phyloP scores from a whole-genome alignment of 2,888 invertebrate genomes.

The Drosophila neonasuta region DNA sequence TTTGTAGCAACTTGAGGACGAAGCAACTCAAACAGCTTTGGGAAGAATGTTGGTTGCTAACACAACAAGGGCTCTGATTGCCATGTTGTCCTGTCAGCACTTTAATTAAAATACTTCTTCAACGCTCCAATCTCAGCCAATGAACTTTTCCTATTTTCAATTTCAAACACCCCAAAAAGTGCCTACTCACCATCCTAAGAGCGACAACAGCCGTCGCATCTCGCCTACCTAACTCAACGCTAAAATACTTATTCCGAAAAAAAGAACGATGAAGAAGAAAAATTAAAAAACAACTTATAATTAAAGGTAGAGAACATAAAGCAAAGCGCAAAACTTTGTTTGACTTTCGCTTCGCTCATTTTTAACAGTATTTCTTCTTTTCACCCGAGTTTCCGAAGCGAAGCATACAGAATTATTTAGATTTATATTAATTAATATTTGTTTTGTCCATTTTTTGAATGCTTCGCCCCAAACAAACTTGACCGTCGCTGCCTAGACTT shows the following conservation, averaged over 20 bases:
- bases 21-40: background rate
- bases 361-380: conserved; percentile 28
- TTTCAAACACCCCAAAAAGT: conserved; percentile 40
- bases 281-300: conserved; percentile 63
- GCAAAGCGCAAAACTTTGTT: conserved; percentile 49
- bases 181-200: conserved; percentile 38
- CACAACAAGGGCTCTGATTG: conserved; percentile 35
- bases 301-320: conserved; percentile 60
- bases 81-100: conserved; percentile 36
- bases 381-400: conserved; percentile 7
- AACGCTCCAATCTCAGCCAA: conserved; percentile 31
- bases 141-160: conserved; percentile 68
- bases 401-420: conserved; percentile 44
- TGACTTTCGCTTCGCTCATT: conserved; percentile 48
- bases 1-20: background rate
- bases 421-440: conserved; percentile 74
- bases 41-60: conserved; percentile 23
- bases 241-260: conserved; percentile 10
- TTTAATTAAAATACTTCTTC: conserved; percentile 71
- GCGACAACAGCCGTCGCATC: conserved; percentile 4
- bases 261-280: conserved; percentile 20
- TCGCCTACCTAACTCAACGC: conserved; percentile 24
- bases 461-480: background rate
- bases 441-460: conserved; percentile 43
- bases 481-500: background rate